phyloP scores from a whole-genome alignment of 2,888 invertebrate species.

The Cinara cedri region DNA sequence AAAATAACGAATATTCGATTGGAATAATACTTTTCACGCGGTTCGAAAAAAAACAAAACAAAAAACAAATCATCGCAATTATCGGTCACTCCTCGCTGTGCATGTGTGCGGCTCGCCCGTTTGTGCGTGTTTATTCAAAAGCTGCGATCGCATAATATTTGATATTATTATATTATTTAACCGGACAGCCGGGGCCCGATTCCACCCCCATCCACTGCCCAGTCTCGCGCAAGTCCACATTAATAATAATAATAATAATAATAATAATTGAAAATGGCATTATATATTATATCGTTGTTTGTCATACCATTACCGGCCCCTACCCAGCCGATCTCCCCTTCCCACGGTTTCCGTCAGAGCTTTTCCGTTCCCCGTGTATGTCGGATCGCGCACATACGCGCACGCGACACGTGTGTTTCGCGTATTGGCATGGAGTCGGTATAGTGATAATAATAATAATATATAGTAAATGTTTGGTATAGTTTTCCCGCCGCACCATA shows the following conservation, averaged over 20 bases:
- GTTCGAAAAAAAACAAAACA: conserved; percentile 9
- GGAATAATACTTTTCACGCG: conserved; percentile 17
- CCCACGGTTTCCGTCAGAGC: conserved; percentile 24
- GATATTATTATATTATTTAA: conserved; percentile 21
- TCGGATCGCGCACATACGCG: conserved; percentile 31
- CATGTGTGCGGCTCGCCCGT: not conserved
- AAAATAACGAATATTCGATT: not conserved
- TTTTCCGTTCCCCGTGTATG: conserved; percentile 41
- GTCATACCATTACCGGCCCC: not conserved
- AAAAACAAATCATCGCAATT: not conserved
- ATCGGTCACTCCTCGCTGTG: not conserved
- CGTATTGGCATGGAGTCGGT: no score
- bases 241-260: conserved; percentile 44
- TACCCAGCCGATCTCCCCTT: no score
- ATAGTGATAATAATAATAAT: no score
- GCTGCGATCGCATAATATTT: conserved; percentile 11
- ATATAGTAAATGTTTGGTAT: no score
- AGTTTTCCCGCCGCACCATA: conserved; percentile 15
- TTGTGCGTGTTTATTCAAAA: conserved; percentile 38
- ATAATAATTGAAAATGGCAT: conserved; percentile 50
- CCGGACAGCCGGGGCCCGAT: no score
- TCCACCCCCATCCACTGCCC: not conserved
- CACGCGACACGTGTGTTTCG: not conserved
- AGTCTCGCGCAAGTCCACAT: conserved; percentile 2
- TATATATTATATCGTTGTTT: conserved; percentile 34